These are phyloP conservation scores for Sisyra terminalis DNA, from an alignment of 2,888 invertebrate genomes.

Conservation along the genomic window DNA sequence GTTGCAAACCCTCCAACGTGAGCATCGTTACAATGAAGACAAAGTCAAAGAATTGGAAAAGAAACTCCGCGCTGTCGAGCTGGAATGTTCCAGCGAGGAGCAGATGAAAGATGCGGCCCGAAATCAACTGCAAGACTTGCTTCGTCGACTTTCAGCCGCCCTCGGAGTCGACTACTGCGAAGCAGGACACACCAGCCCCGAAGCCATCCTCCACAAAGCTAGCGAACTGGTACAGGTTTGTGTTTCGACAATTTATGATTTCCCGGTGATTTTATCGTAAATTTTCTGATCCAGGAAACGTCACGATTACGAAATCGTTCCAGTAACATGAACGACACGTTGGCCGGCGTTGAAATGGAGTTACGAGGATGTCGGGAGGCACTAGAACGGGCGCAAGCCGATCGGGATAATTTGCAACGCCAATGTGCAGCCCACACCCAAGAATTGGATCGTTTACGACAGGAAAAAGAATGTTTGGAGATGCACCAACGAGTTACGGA, in stretches of 20 bases:
- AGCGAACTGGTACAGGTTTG: slow-evolving; percentile 56
- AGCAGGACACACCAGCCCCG: slow-evolving; percentile 43
- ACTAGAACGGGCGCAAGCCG: slow-evolving; percentile 42
- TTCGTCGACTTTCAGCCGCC: slow-evolving; percentile 53
- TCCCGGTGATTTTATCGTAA: slow-evolving; percentile 1
- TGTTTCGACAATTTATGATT: neutral
- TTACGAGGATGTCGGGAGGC: slow-evolving; percentile 47
- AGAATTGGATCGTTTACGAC: slow-evolving; percentile 54
- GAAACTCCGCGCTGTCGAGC: slow-evolving; percentile 53
- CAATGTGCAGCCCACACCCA: slow-evolving; percentile 54
- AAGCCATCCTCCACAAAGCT: slow-evolving; percentile 58
- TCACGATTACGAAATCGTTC: slow-evolving; percentile 26
- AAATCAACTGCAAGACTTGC: slow-evolving; percentile 48
- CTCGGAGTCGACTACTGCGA: slow-evolving; percentile 56
- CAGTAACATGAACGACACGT: slow-evolving; percentile 38
- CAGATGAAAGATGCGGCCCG: slow-evolving; percentile 57
- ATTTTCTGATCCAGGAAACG: slow-evolving; percentile 24
- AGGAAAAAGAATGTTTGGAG: slow-evolving; percentile 60
- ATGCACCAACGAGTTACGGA: slow-evolving; percentile 58
- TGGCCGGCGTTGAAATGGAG: slow-evolving; percentile 45
- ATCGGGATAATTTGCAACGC: slow-evolving; percentile 59
- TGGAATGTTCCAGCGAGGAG: slow-evolving; percentile 55
- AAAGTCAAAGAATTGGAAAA: slow-evolving; percentile 60
- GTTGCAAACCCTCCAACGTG: slow-evolving; percentile 57
- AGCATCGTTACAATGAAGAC: slow-evolving; percentile 55